These are phyloP conservation scores for Pseudochromis fuscus DNA, from an alignment of 2,797 vertebrate genomes.

Conservation along the genomic window DNA sequence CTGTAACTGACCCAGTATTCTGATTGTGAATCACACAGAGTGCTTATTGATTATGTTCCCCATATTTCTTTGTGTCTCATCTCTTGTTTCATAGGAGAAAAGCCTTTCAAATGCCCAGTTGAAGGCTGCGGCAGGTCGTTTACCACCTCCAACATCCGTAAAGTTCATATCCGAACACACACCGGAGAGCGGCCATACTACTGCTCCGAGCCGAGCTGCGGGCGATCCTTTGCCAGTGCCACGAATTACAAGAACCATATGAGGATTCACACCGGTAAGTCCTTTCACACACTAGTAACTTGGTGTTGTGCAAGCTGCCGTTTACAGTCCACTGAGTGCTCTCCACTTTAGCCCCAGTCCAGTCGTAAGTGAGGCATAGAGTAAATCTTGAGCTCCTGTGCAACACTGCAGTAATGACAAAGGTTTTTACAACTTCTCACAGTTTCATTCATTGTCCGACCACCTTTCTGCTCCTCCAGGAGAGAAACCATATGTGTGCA, in stretches of 20 bases:
- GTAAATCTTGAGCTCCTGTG: background rate
- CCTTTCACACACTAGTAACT: too few species aligned
- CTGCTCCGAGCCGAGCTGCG: constrained; percentile 97
- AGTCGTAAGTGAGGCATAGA: background rate
- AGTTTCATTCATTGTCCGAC: background rate
- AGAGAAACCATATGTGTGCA: constrained; percentile 99
- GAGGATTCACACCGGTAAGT: constrained; percentile 97
- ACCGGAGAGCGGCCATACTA: constrained; percentile 98
- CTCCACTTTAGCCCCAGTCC: background rate
- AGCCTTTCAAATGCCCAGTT: constrained; percentile 97
- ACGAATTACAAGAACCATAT: constrained; percentile 99
- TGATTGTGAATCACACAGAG: too few species aligned
- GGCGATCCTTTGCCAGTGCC: constrained; percentile 97
- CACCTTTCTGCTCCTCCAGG: constrained; percentile 77
- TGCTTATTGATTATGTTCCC: background rate
- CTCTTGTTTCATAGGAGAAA: constrained; percentile 89
- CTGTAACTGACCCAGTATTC: too few species aligned
- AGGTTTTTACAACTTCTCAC: background rate
- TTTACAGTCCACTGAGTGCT: background rate
- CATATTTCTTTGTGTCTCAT: background rate
- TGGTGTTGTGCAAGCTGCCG: background rate
- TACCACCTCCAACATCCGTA: constrained; percentile 99
- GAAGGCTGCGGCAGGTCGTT: constrained; percentile 98
- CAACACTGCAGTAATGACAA: background rate
- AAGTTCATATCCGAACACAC: constrained; percentile 99